phyloP scores from a whole-genome alignment of 37 sponge, comb jelly and placozoan genomes.

The Eunapius fragilis region DNA sequence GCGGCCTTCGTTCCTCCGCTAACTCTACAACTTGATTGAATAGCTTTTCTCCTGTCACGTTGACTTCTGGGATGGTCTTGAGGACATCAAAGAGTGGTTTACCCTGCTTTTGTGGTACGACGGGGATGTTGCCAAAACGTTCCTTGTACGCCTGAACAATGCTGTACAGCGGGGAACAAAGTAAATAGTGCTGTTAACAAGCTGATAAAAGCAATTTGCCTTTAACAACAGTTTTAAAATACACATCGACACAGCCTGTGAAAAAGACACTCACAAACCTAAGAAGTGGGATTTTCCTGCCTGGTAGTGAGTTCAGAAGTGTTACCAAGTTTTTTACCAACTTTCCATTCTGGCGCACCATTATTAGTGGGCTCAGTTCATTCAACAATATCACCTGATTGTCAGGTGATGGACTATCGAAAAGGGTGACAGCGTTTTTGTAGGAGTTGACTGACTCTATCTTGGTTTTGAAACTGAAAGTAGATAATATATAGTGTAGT shows the following conservation, averaged over 20 bases:
- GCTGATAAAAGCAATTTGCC: too few relatives aligned
- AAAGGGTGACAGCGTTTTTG: slow-evolving; percentile 58
- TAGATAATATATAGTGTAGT: neutral
- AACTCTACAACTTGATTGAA: neutral
- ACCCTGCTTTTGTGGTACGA: neutral
- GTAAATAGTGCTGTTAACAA: neutral
- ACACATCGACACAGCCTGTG: neutral
- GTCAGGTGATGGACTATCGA: slow-evolving; percentile 13
- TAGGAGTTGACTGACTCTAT: slow-evolving; percentile 21
- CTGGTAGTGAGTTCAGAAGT: slow-evolving; percentile 19
- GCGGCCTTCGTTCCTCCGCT: neutral
- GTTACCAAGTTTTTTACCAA: neutral
- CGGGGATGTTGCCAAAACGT: neutral
- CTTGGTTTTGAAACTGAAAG: neutral
- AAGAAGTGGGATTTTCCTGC: slow-evolving; percentile 29
- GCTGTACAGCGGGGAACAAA: neutral
- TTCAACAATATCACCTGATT: slow-evolving; percentile 52
- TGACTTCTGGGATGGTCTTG: neutral
- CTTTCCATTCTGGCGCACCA: slow-evolving; percentile 12
- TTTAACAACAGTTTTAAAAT: too few relatives aligned
- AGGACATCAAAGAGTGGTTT: neutral
- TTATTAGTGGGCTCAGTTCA: slow-evolving; percentile 57
- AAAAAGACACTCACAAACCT: slow-evolving; percentile 30
- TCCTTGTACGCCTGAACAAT: neutral
- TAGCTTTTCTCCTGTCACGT: neutral